A percentile compares a stretch with the other conserved stretches of the same genome.
Conservation (phyloP, 1,140 invertebrate species). For the Trichogramma pretiosum region DNA sequence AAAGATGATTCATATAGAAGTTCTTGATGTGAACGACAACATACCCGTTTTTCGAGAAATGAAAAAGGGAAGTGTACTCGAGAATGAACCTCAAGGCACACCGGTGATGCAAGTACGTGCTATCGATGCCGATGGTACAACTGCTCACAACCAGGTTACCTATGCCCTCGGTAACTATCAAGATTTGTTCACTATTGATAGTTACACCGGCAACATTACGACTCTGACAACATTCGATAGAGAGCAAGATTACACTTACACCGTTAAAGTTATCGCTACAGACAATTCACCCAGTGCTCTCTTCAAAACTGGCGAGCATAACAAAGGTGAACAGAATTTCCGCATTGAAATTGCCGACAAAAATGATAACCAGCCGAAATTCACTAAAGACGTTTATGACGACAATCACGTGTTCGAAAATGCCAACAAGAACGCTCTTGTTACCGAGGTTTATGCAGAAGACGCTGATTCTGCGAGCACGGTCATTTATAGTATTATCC, state of each 20-base stretch:
- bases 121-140: conserved; percentile 76
- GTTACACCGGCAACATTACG: conserved; percentile 74
- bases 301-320: conserved; percentile 55
- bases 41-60: conserved; percentile 75
- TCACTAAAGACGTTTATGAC: conserved; percentile 63
- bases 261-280: conserved; percentile 72
- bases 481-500: conserved; percentile 70
- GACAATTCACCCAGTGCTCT: conserved; percentile 80
- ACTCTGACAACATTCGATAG: conserved; percentile 70
- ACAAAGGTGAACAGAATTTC: conserved; percentile 67
- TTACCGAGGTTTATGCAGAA: conserved; percentile 71
- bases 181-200: conserved; percentile 70
- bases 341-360: conserved; percentile 82
- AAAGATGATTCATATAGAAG: conserved; percentile 64
- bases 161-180: conserved; percentile 63
- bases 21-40: conserved; percentile 81
- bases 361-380: conserved; percentile 80
- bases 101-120: conserved; percentile 79
- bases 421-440: conserved; percentile 67
- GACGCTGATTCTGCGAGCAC: conserved; percentile 74
- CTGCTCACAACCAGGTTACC: conserved; percentile 68
- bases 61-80: conserved; percentile 66
- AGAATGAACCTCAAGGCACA: conserved; percentile 72
- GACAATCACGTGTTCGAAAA: conserved; percentile 73
- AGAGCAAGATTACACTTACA: conserved; percentile 69